These are phyloP conservation scores for Pandemis corylana DNA, from an alignment of 2,888 invertebrate species.

Conservation along the genomic window DNA sequence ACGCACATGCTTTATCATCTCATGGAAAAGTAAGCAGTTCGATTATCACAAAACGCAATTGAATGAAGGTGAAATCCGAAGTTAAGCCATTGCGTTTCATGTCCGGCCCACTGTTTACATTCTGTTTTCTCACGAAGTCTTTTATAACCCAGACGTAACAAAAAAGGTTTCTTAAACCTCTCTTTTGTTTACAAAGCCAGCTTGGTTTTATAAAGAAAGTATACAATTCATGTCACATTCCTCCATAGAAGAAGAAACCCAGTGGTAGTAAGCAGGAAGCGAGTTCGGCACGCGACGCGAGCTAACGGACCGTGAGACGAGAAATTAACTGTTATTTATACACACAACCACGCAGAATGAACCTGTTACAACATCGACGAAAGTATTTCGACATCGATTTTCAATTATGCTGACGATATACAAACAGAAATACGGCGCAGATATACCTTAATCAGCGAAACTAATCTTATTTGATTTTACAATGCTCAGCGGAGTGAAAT, in stretches of 20 bases:
- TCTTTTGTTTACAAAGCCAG: conserved; percentile 31
- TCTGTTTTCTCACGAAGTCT: conserved; percentile 29
- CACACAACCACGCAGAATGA: conserved; percentile 66
- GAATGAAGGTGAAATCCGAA: conserved; percentile 15
- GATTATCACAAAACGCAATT: conserved; percentile 2
- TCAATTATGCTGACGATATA: conserved; percentile 46
- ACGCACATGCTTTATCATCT: background rate
- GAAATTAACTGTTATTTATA: conserved; percentile 83
- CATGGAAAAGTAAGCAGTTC: background rate
- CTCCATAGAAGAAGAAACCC: conserved; percentile 58
- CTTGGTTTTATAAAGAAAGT: conserved; percentile 28
- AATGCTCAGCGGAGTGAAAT: conserved; percentile 12
- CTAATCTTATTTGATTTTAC: conserved; percentile 4
- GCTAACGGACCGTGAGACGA: conserved; percentile 80
- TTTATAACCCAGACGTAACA: conserved; percentile 29
- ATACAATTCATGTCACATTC: conserved; percentile 45
- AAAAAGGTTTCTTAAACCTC: conserved; percentile 20
- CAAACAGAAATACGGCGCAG: background rate
- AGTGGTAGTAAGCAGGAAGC: conserved; percentile 71
- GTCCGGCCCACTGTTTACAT: conserved; percentile 24
- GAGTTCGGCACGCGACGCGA: conserved; percentile 72
- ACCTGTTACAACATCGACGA: conserved; percentile 72
- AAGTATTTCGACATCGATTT: conserved; percentile 67
- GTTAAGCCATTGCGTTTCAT: conserved; percentile 21
- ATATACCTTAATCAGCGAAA: conserved; percentile 2